These are phyloP conservation scores for Saguinus imperator DNA, from an alignment of 2,113 vertebrate species.

Conservation along the genomic window DNA sequence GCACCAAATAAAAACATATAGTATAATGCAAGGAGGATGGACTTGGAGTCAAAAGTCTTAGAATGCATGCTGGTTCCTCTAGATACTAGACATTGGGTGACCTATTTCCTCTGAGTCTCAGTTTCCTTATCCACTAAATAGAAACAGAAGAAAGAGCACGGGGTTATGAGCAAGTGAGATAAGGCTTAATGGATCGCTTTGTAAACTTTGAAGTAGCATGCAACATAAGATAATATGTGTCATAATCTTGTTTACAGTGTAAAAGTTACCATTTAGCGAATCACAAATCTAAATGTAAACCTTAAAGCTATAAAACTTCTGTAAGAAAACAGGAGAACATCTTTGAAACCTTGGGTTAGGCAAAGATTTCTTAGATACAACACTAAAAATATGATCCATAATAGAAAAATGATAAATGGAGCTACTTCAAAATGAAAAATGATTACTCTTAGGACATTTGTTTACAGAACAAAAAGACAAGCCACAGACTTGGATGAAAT, in stretches of 20 bases:
- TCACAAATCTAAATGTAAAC: constrained; percentile 5
- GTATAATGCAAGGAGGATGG: neutral
- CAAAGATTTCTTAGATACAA: neutral
- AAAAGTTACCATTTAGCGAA: neutral
- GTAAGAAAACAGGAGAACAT: neutral
- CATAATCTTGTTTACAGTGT: neutral
- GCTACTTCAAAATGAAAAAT: neutral
- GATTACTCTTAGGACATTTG: neutral
- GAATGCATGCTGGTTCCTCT: neutral
- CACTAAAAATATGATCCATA: neutral
- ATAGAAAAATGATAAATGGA: neutral
- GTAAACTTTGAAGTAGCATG: neutral
- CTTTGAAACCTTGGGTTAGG: neutral
- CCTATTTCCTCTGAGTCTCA: neutral
- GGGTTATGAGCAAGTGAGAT: neutral
- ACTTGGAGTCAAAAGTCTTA: neutral
- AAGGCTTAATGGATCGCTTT: neutral
- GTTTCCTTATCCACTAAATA: neutral
- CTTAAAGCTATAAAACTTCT: neutral
- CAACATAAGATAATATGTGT: neutral
- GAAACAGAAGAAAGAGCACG: neutral
- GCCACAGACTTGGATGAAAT: neutral
- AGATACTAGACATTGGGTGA: neutral
- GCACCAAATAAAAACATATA: neutral
- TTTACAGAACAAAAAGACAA: neutral